Conservation (phyloP, 1,140 invertebrate species). For the Pseudomyrmex flavicornis region DNA sequence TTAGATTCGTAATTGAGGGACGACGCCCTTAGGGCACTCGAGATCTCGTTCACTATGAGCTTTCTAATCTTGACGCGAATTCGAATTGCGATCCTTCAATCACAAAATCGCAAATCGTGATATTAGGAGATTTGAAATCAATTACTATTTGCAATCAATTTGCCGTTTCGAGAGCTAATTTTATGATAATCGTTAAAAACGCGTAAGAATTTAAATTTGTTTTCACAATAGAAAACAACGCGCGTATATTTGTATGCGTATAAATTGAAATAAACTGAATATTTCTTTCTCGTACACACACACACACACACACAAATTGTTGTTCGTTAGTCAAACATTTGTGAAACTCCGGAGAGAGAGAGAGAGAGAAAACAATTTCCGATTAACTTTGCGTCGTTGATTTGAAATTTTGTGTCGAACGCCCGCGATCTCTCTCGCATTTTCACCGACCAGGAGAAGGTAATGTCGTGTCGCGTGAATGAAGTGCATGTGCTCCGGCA, state of each 20-base stretch:
- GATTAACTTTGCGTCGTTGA: conserved; percentile 43
- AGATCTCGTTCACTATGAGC: neutral
- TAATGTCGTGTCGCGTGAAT: neutral
- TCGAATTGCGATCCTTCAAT: conserved; percentile 45
- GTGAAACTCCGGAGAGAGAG: neutral
- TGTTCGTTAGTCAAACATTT: conserved; percentile 31
- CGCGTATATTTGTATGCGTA: conserved; percentile 25
- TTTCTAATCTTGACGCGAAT: conserved; percentile 4
- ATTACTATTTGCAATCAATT: conserved; percentile 17
- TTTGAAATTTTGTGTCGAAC: neutral
- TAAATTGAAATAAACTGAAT: conserved; percentile 32
- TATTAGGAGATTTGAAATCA: neutral
- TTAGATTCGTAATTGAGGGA: conserved; percentile 51
- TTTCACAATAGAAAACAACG: neutral
- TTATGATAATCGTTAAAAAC: neutral
- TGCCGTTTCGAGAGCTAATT: neutral
- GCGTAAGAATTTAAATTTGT: conserved; percentile 20
- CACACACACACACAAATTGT: conserved; percentile 16
- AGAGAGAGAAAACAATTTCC: conserved; percentile 37
- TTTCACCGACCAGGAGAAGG: neutral
- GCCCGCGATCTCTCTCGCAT: neutral
- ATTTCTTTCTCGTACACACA: conserved; percentile 8
- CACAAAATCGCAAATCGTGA: conserved; percentile 37
- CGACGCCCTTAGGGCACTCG: conserved; percentile 28
- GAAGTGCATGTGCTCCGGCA: conserved; percentile 21